Percentiles rank a stretch among this genome's conserved stretches.
Conservation (phyloP, 92 coral and sea anemone genomes). For the Bergia sp. region DNA sequence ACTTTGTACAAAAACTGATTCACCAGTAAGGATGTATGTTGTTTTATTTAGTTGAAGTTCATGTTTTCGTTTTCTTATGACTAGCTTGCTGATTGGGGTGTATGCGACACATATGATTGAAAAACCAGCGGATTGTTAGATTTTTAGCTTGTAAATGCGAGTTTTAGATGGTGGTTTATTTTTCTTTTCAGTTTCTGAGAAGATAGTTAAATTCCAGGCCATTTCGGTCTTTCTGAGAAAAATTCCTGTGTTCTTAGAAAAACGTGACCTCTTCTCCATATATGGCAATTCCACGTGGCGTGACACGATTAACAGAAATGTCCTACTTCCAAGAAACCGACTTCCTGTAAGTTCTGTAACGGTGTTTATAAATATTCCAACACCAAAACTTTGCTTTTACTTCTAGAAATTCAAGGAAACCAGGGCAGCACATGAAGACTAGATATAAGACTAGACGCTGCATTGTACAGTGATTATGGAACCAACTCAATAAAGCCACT, state of each 20-base stretch:
- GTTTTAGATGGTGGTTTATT: too few relatives aligned
- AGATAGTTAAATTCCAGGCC: too few relatives aligned
- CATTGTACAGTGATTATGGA: not conserved
- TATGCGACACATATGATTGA: not conserved
- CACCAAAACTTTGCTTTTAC: not conserved
- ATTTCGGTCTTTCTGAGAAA: not conserved
- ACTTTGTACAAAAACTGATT: not conserved
- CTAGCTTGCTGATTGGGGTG: not conserved
- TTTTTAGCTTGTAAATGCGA: too few relatives aligned
- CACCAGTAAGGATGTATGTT: not conserved
- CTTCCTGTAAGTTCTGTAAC: not conserved
- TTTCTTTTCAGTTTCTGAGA: not conserved
- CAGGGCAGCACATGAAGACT: constrained; percentile 11
- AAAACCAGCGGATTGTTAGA: not conserved
- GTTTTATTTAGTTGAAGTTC: not conserved
- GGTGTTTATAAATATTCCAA: too few relatives aligned
- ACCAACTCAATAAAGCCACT: not conserved
- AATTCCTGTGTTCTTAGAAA: not conserved
- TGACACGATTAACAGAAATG: not conserved
- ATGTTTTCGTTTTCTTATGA: not conserved
- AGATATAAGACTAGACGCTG: not conserved
- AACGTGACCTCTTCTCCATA: not conserved
- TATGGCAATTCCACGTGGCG: not conserved
- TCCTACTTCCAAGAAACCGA: not conserved
- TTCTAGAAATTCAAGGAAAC: constrained; percentile 14